Evolutionary conservation across 2,888 invertebrate species (phyloP), one percentile per base, ranked within the genome.

Genomic region (Hartigia nigra): DNA sequence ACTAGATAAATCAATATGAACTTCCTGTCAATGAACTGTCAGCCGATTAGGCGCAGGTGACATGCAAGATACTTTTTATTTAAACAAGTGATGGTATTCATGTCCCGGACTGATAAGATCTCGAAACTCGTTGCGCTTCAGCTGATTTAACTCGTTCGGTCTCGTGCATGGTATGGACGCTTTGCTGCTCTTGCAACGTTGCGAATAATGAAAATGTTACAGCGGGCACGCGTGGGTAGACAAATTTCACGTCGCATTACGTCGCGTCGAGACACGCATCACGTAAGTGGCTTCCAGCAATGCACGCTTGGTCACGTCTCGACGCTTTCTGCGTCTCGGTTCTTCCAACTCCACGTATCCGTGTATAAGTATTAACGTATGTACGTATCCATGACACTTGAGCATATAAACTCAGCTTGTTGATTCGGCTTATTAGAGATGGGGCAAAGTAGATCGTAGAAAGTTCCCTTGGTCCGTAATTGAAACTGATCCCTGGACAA

Each of bases 191-290:
- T 72, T 34, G 72, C 31, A 34, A 72, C 72, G 72, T 72, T 72
- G 72, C 72, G 72, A 72, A 72, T 34, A 34, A 72, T 34, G 72
- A 72, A 32, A 72, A 72, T 9, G 55, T 55, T 55, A 55, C 23
- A 23, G 23, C 55, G 23, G 55, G 23, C 55, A 55, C 55, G 55
- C 55, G 55, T 55, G 55, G 55, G 55, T 23, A 55, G 55, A 55
- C 55, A 23, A 55, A 55, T 55, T 55, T 55, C 55, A 55, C 55
- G 55, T 55, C 55, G 55, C 55, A 55, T 55, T 55, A 55, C 55
- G 55, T 23, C 55, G 55, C 55, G 23, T 23, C 55, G 55, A 55
- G 55, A 23, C 23, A 23, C 55, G 55, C 55, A 23, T 55, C 55
- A 23, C 55, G 55, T 23, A 23, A 55, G 55, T 55, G 55, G 23